These are phyloP conservation scores for Halyomorpha halys DNA, from an alignment of 1,140 invertebrate genomes.

Conservation along the genomic window DNA sequence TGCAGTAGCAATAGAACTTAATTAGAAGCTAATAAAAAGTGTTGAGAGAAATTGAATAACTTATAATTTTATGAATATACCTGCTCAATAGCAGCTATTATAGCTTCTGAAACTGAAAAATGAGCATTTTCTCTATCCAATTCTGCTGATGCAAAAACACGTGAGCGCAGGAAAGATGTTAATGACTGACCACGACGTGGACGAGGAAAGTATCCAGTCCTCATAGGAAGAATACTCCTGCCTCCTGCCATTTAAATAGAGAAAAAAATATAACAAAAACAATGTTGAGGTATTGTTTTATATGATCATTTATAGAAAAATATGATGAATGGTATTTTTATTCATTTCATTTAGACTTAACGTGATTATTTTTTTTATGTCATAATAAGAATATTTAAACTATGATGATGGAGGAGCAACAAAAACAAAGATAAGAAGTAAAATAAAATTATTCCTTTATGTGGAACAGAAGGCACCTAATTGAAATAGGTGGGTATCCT, in stretches of 20 bases:
- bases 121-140: slow-evolving; percentile 78
- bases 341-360: background rate
- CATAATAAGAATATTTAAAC: background rate
- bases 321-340: background rate
- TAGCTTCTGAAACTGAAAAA: slow-evolving; percentile 72
- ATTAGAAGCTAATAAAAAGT: too few species aligned
- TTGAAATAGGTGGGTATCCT: too few species aligned
- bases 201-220: slow-evolving; percentile 48
- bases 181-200: slow-evolving; percentile 63
- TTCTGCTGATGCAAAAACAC: slow-evolving; percentile 63
- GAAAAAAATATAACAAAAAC: too few species aligned
- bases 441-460: too few species aligned
- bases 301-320: too few species aligned
- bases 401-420: background rate
- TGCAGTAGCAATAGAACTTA: slow-evolving; percentile 29
- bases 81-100: slow-evolving; percentile 73
- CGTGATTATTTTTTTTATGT: too few species aligned
- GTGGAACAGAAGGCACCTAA: too few species aligned
- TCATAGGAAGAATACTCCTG: slow-evolving; percentile 38
- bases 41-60: background rate
- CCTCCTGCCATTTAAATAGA: background rate
- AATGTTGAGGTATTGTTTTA: too few species aligned
- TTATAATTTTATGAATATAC: slow-evolving; percentile 33
- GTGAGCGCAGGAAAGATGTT: slow-evolving; percentile 59
- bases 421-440: background rate